These are phyloP conservation scores for Incurvaria masculella DNA, from an alignment of 2,888 invertebrate genomes.

Conservation along the genomic window DNA sequence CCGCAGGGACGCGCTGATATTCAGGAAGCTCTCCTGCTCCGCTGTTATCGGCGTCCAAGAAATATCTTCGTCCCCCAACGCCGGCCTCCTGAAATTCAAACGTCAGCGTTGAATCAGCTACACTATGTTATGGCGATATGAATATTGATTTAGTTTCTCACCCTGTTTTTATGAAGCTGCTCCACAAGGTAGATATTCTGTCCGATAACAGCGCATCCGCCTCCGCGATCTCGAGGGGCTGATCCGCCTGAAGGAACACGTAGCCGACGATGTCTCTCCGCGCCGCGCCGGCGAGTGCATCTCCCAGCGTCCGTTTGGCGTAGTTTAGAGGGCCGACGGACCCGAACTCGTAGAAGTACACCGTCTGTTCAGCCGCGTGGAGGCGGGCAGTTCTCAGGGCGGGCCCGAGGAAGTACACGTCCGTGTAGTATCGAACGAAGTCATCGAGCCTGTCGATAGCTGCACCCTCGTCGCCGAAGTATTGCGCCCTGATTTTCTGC, in stretches of 20 bases:
- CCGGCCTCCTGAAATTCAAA: not conserved
- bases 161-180: slow-evolving; percentile 53
- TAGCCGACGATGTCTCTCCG: slow-evolving; percentile 55
- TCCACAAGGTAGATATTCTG: slow-evolving; percentile 29
- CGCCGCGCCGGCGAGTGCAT: slow-evolving; percentile 38
- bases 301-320: slow-evolving; percentile 28
- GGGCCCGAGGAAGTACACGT: slow-evolving; percentile 31
- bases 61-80: not conserved
- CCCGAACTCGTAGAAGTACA: slow-evolving; percentile 56
- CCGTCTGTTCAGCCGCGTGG: slow-evolving; percentile 31
- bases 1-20: not conserved
- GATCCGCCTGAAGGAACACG: slow-evolving; percentile 34
- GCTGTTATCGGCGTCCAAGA: not conserved
- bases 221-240: slow-evolving; percentile 14
- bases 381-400: slow-evolving; percentile 30
- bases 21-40: not conserved
- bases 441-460: slow-evolving; percentile 18
- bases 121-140: no score
- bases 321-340: slow-evolving; percentile 47
- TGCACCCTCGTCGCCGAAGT: slow-evolving; percentile 27
- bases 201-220: slow-evolving; percentile 22
- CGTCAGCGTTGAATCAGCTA: no score
- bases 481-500: slow-evolving; percentile 24
- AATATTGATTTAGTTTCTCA: no score
- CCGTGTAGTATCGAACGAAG: slow-evolving; percentile 30